Evolutionary conservation across 1,140 invertebrate species (phyloP).

Genomic region (Lysiphlebus fabarum): DNA sequence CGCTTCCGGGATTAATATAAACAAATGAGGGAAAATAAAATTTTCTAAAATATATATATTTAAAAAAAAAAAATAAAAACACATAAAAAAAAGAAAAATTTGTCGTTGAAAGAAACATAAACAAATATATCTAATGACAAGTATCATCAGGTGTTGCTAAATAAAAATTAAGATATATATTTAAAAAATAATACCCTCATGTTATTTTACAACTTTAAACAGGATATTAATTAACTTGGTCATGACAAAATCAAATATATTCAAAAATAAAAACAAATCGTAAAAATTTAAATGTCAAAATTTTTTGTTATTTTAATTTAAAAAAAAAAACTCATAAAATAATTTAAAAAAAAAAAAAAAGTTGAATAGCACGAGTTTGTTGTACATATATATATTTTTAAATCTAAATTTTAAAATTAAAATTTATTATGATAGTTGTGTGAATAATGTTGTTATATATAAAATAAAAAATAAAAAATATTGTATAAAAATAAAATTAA

Average conservation of each 20-base stretch:
- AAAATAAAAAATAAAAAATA: constrained; percentile 12
- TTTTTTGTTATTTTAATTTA: constrained; percentile 36
- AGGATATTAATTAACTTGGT: constrained; percentile 34
- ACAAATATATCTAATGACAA: constrained; percentile 26
- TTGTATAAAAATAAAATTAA: constrained; percentile 20
- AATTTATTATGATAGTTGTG: constrained; percentile 41
- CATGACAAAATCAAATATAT: constrained; percentile 6
- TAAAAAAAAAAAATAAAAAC: constrained; percentile 1
- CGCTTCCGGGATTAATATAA: background rate
- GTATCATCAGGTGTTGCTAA: constrained; percentile 35
- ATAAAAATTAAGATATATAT: constrained; percentile 3
- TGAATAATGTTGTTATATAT: constrained; percentile 18
- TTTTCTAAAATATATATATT: background rate
- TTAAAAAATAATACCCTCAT: constrained; percentile 6
- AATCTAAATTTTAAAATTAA: constrained; percentile 30
- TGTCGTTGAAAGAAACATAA: constrained; percentile 10
- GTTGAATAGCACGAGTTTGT: too few species aligned
- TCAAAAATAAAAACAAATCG: constrained; percentile 43
- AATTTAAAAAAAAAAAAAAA: constrained; percentile 16
- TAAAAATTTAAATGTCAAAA: constrained; percentile 30
- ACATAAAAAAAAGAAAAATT: constrained; percentile 17
- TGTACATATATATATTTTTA: constrained; percentile 4
- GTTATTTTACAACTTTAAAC: constrained; percentile 40
- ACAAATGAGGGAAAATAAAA: background rate
- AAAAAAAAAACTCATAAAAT: constrained; percentile 34